These are phyloP conservation scores for Drosophila biarmipes DNA, from an alignment of 1,140 invertebrate species.

Conservation along the genomic window DNA sequence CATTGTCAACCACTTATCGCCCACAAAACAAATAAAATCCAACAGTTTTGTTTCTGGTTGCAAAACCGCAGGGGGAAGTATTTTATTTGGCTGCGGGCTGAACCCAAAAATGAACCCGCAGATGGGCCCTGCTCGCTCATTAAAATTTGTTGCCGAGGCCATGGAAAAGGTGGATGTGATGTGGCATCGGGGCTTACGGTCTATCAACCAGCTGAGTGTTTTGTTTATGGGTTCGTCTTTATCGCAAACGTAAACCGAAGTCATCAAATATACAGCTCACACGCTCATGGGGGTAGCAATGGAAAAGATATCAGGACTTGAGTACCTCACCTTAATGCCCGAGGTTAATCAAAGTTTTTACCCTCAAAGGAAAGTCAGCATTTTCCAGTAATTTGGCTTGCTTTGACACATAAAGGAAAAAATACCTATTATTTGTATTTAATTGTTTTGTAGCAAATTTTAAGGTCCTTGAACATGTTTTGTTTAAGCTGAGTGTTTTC, in stretches of 20 bases:
- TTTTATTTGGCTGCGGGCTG: constrained; percentile 51
- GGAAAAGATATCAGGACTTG: constrained; percentile 26
- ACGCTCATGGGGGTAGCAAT: constrained; percentile 31
- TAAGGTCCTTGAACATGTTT: neutral
- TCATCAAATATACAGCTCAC: constrained; percentile 31
- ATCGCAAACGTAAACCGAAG: constrained; percentile 49
- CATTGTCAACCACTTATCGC: constrained; percentile 74
- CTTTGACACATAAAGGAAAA: neutral
- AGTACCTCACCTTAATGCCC: constrained; percentile 36
- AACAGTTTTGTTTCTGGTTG: constrained; percentile 48
- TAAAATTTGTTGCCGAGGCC: constrained; percentile 38
- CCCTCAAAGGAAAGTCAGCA: neutral
- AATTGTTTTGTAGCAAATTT: neutral
- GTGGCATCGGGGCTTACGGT: constrained; percentile 23
- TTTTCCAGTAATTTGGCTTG: neutral
- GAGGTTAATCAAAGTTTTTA: constrained; percentile 23
- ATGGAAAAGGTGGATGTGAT: constrained; percentile 21
- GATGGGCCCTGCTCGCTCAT: constrained; percentile 40
- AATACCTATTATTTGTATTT: neutral
- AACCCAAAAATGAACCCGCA: constrained; percentile 46
- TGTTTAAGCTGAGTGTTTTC: too few relatives aligned
- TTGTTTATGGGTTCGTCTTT: constrained; percentile 38
- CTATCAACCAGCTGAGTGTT: constrained; percentile 42
- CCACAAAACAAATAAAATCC: constrained; percentile 74
- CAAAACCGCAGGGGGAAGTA: constrained; percentile 23